Evolutionary conservation across 2,888 invertebrate species (phyloP), one percentile per base, ranked within the genome.

Genomic region (Drosophila borealis): DNA sequence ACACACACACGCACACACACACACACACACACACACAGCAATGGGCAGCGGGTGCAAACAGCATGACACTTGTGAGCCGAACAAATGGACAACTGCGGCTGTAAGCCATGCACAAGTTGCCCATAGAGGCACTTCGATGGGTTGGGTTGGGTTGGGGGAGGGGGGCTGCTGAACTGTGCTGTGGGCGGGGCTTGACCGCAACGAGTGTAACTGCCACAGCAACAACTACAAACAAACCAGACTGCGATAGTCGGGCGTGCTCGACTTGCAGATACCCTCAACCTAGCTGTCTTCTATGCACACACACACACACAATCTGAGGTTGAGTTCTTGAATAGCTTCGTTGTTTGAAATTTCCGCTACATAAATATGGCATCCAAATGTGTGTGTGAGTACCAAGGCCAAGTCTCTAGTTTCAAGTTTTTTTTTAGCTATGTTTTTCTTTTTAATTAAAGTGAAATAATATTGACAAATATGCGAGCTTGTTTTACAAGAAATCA

Each of bases 11-110:
- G 33, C 4, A 13, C 21, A 21, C 21, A 21, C 64, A 62, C 50
- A 68, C 66, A 60, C 53, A 67, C 57, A 60, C 45, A 57, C 54
- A 62, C 6, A 34, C 10, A 5, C 10, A 11, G 2, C 2, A 21
- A 9, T 11, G 49, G 42, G 34, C 9, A 29, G 36, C 29, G 14
- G 21, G 39, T 59, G 54, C 69, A 79, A 84, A 79, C 85, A 77
- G 77, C 88, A 88, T 88, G 82, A 88, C 88, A 88, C 80, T 87
- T 81, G 85, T 72, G 69, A 67, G 80, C 67, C 70, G 57, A 71
- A 84, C 82, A 84, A 82, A 84, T 87, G 82, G 76, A 84, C 82
- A 82, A 73, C 80, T 78, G 82, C 74, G 74, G 70, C 59, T 64
- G 64, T 67, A 51, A 71, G 69, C 65, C 70, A 71, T 72, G 71